Evolutionary conservation across 1,140 invertebrate genomes (phyloP), one percentile per base, ranked within the genome.

Genomic region (Drosophila sturtevanti): DNA sequence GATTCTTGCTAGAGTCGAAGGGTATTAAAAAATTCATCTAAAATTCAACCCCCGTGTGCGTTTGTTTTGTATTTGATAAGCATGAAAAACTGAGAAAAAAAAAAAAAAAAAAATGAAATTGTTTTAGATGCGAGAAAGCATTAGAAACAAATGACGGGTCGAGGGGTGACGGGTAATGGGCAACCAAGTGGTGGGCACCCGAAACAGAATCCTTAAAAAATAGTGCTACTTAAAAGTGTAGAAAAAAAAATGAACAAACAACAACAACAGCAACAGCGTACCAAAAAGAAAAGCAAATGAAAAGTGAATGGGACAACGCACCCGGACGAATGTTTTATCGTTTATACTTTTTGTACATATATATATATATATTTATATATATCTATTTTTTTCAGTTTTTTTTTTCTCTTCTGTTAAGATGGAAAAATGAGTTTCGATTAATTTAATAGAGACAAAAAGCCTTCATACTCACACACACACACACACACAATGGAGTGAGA

Each of bases 401-500:
- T 67, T 81, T 59, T 71, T 44, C 9, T 70, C 60, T 75, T 86
- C 73, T 86, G 79, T 82, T 91, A 91, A 91, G 90, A 90, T 91
- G 90, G 89, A 91, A 91, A 91, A 91, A 91, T 91, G 79, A 76
- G 79, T 68, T 68, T 81, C 89, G 90, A 91, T 91, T 91, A 91
- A 91, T 91, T 91, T 91, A 84, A 81, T 90, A 91, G 89, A 89
- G 90, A 91, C 89, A 89, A 91, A 91, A 91, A 90, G 79, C 77
- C 82, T 86, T 87, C 63, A 75, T 68, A 81, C 58, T 76, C 71
- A 86, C 74, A 87, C 65, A 55, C 52, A 54, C 51, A 55, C n/a
- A 55, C 24, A 55, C n/a, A 27, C 14, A 55, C 24, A 31, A 31
- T 14, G 24, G 16, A 59, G 12, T 38, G 14, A 11, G 34, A 34